Evolutionary conservation across 2,888 invertebrate genomes (phyloP), one percentile per base, ranked within the genome.

Genomic region (Rhingia campestris): DNA sequence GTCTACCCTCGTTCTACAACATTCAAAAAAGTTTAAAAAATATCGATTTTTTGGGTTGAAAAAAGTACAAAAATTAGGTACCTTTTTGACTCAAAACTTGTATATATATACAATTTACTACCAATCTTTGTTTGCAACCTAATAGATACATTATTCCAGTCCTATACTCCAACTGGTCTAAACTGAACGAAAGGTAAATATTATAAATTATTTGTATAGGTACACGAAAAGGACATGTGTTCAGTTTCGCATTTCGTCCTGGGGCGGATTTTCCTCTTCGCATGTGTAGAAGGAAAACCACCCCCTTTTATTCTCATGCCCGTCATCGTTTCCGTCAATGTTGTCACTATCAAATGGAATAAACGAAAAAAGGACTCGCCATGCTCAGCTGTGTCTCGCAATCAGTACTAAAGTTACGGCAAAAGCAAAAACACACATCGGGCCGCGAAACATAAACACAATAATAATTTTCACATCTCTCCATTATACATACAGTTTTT

Each of bases 371-470:
- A 82, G 74, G 70, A 80, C 74, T 84, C 59, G 53, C 64, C 59
- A 61, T 75, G 69, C 80, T 75, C 84, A 84, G 84, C 84, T 84
- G 84, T 84, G 64, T 64, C 66, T 39, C 39, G 74, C 79, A 79
- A 84, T 84, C 79, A 84, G 84, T 84, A 84, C 70, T 70, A 84
- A 84, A 84, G 84, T 75, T 66, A 84, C 79, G 79, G 53, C 54
- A 84, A 84, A 70, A 74, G 74, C 54, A 61, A 80, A 80, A 66
- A 79, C 74, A 84, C 70, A 72, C 64, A 32, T 63, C 74, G 53
- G 63, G 54, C 39, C 59, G 66, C 63, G 64, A 63, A 84, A 79
- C 69, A 77, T 82, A 82, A 82, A 82, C 82, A 76, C n/a, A 51
- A 45, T 54, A 43, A 32, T 35, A 7, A 33, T 64, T 32, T 35